Evolutionary conservation across 2,888 invertebrate species (phyloP).

Genomic region (Poecilus cupreus): DNA sequence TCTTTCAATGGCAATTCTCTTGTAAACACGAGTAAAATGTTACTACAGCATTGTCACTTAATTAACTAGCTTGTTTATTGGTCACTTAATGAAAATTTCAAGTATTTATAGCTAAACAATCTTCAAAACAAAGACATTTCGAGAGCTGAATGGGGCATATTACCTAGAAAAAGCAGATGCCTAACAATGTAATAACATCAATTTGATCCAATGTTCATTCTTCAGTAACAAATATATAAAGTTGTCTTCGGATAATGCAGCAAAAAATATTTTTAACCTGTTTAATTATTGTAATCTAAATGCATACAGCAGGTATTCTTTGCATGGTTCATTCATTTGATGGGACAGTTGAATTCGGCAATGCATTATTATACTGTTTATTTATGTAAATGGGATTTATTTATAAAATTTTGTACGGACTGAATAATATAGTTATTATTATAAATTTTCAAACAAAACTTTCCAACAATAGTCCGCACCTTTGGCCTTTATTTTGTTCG

Average conservation of each 20-base stretch:
- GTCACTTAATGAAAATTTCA: slow-evolving; percentile 11
- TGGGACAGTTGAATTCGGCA: slow-evolving; percentile 12
- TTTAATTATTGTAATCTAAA: slow-evolving; percentile 35
- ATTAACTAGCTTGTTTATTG: slow-evolving; percentile 42
- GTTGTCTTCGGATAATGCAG: neutral
- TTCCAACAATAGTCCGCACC: slow-evolving; percentile 23
- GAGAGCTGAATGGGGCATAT: slow-evolving; percentile 2
- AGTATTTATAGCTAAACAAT: slow-evolving; percentile 26
- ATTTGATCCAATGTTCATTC: neutral
- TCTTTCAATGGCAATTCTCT: slow-evolving; percentile 13
- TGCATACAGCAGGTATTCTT: slow-evolving; percentile 4
- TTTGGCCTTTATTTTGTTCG: neutral
- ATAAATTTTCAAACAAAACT: slow-evolving; percentile 38
- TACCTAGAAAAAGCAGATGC: slow-evolving; percentile 12
- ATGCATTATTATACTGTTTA: slow-evolving; percentile 41
- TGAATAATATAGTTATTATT: slow-evolving; percentile 41
- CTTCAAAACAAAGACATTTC: slow-evolving; percentile 46
- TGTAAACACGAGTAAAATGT: slow-evolving; percentile 25
- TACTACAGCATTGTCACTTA: neutral
- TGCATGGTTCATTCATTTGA: slow-evolving; percentile 18
- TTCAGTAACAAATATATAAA: neutral
- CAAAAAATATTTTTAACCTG: slow-evolving; percentile 1
- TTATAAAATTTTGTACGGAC: slow-evolving; percentile 41
- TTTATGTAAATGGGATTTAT: slow-evolving; percentile 35
- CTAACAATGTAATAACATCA: neutral